Percentiles rank a stretch among this genome's conserved stretches.
Evolutionary conservation across 1,140 invertebrate genomes (phyloP).

Genomic region (Latrodectus geometricus): DNA sequence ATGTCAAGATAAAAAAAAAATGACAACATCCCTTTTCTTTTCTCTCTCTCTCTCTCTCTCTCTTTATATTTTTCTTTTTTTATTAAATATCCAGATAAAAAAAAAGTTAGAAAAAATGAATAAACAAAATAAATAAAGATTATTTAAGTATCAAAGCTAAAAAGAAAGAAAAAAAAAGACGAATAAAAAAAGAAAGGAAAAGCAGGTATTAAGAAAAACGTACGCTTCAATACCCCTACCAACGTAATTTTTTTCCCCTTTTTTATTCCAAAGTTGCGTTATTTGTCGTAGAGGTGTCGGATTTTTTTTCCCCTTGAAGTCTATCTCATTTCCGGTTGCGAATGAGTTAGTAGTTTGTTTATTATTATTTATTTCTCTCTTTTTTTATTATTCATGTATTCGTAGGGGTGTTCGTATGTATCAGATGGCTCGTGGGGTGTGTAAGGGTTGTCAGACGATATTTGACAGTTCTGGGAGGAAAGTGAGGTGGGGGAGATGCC

Average conservation of each 20-base stretch:
- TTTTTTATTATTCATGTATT: neutral
- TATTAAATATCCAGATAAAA: too few relatives aligned
- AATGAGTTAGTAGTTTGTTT: slow-evolving; percentile 11
- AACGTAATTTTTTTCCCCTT: neutral
- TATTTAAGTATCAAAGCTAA: neutral
- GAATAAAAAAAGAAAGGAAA: slow-evolving; percentile 16
- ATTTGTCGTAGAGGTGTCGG: slow-evolving; percentile 30
- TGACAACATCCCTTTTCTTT: too few relatives aligned
- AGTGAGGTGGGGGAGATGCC: too few relatives aligned
- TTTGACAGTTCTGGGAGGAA: neutral
- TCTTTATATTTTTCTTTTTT: too few relatives aligned
- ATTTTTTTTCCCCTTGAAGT: slow-evolving; percentile 24
- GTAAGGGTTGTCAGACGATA: too few relatives aligned
- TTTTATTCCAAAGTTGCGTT: neutral
- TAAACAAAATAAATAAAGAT: neutral
- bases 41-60: too few relatives aligned
- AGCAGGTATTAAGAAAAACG: slow-evolving; percentile 37
- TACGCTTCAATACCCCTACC: slow-evolving; percentile 8
- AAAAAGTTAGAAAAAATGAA: too few relatives aligned
- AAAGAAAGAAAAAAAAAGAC: neutral
- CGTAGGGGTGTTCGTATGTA: neutral
- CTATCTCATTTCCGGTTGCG: slow-evolving; percentile 37
- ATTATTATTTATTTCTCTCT: slow-evolving; percentile 10
- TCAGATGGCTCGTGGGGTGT: neutral
- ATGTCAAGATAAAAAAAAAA: too few relatives aligned